A percentile compares a stretch with the other conserved stretches of the same genome.
phyloP scores from a whole-genome alignment of 2,113 vertebrate genomes.

The Dromas ardeola region DNA sequence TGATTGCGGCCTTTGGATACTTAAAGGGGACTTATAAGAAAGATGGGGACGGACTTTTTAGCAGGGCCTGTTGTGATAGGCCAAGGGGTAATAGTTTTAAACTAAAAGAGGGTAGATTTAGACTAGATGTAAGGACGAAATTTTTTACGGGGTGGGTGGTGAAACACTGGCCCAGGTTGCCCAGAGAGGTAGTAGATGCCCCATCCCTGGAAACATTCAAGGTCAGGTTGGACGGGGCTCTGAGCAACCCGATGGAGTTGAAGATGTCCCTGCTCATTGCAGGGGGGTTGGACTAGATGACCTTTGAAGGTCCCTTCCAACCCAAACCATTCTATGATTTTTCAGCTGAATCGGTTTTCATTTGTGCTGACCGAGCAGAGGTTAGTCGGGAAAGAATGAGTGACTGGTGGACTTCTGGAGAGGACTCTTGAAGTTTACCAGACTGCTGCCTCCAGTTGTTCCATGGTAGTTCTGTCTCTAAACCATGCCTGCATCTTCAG shows the following conservation, averaged over 20 bases:
- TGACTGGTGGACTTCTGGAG: background rate
- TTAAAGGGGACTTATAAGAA: background rate
- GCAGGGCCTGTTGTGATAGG: background rate
- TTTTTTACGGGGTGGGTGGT: fast-evolving
- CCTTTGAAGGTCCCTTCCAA: background rate
- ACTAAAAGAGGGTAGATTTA: background rate
- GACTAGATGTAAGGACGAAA: background rate
- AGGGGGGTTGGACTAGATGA: background rate
- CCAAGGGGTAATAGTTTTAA: background rate
- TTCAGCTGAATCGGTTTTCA: background rate
- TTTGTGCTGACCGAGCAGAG: background rate
- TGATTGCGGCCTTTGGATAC: background rate
- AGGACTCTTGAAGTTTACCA: background rate
- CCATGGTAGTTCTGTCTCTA: background rate
- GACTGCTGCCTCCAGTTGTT: background rate
- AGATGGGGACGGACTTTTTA: background rate
- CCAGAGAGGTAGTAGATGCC: background rate
- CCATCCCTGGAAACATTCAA: background rate
- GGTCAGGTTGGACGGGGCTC: background rate
- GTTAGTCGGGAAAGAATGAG: background rate
- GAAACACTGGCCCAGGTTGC: background rate
- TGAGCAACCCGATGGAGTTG: background rate
- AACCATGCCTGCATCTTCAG: background rate
- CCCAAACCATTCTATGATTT: background rate
- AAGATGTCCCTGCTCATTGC: background rate